A percentile compares a stretch with the other conserved stretches of the same genome.
Conservation (phyloP, 2,797 vertebrate genomes). For the Ctenopoma kingsleyae region DNA sequence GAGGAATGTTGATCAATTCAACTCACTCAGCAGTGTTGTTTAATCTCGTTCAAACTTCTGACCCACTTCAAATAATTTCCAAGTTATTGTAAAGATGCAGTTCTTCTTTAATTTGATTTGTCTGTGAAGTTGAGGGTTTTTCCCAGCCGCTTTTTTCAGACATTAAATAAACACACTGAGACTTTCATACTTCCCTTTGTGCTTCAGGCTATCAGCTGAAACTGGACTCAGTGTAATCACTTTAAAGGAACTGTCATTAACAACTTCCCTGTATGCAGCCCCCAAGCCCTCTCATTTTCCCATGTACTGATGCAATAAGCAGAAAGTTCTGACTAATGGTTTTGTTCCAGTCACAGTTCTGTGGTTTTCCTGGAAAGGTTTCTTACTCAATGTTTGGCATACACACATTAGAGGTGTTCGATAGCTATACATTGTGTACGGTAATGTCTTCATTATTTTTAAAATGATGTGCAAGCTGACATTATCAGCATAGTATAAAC, state of each 20-base stretch:
- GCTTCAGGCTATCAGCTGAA: constrained; percentile 42
- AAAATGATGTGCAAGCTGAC: too few species aligned
- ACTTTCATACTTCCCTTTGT: constrained; percentile 39
- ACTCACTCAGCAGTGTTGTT: constrained; percentile 23
- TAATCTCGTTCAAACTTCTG: constrained; percentile 46
- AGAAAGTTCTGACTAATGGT: constrained; percentile 40
- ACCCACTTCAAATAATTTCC: constrained; percentile 39
- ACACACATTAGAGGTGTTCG: too few species aligned
- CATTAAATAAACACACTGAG: constrained; percentile 54
- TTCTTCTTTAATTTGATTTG: constrained; percentile 52
- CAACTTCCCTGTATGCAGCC: constrained; percentile 16
- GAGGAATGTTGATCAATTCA: constrained; percentile 51
- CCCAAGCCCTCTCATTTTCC: constrained; percentile 47
- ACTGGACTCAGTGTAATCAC: constrained; percentile 31
- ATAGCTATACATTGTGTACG: too few species aligned
- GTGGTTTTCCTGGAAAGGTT: not conserved
- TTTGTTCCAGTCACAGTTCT: constrained; percentile 18
- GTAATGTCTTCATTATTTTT: too few species aligned
- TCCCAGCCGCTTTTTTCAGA: constrained; percentile 40
- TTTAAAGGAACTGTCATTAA: constrained; percentile 50
- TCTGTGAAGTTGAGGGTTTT: constrained; percentile 43
- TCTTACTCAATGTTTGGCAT: not conserved
- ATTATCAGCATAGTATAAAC: too few species aligned
- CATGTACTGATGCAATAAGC: constrained; percentile 51
- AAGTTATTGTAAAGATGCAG: constrained; percentile 11